Evolutionary conservation across 2,888 invertebrate genomes (phyloP).

Genomic region (Thymelicus sylvestris): DNA sequence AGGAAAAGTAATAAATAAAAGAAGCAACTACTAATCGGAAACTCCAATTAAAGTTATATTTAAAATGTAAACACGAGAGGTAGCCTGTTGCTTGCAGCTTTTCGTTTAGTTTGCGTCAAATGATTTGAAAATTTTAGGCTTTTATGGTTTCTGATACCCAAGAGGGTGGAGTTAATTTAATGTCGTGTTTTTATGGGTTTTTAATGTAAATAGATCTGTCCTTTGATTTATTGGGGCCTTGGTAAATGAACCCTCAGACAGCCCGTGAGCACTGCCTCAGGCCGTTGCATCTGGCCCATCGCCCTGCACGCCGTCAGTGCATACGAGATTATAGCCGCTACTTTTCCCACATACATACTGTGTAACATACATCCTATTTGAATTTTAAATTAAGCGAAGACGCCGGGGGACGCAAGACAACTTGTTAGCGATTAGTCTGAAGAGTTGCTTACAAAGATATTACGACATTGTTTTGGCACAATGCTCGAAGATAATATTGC

Average conservation of each 20-base stretch:
- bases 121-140: no score
- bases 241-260: no score
- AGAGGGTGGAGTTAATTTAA: no score
- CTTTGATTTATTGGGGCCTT: no score
- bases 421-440: not conserved
- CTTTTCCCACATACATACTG: conserved; percentile 35
- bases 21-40: not conserved
- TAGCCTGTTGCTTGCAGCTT: conserved; percentile 15
- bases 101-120: conserved; percentile 5
- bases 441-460: no score
- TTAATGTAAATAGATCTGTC: no score
- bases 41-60: conserved; percentile 8
- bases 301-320: conserved; percentile 15
- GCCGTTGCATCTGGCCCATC: conserved; percentile 31
- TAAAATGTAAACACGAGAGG: conserved; percentile 8
- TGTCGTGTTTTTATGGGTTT: no score
- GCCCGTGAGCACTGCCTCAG: not conserved
- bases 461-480: no score
- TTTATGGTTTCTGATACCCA: no score
- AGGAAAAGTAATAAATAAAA: conserved; percentile 8
- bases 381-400: conserved; percentile 58
- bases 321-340: conserved; percentile 37
- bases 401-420: conserved; percentile 19
- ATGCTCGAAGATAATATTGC: no score
- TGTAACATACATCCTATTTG: conserved; percentile 49